Evolutionary conservation across 2,113 vertebrate species (phyloP).

Genomic region (Myrmecobius fasciatus): DNA sequence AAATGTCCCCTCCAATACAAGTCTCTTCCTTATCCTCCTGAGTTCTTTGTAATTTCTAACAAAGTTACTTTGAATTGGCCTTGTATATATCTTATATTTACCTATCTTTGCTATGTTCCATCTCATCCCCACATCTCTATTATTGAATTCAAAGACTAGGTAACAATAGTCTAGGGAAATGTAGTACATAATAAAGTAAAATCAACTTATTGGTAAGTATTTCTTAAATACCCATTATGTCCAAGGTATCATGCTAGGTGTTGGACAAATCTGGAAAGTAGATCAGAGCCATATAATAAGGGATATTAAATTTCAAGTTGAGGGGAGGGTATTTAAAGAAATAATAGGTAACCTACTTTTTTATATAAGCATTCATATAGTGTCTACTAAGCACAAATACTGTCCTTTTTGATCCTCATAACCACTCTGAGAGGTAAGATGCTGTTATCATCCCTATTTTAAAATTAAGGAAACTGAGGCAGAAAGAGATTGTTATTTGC

Average conservation of each 20-base stretch:
- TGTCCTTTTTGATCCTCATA: too few relatives aligned
- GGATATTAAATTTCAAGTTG: neutral
- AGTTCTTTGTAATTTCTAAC: neutral
- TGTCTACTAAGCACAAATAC: too few relatives aligned
- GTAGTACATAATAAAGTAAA: neutral
- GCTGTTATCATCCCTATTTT: too few relatives aligned
- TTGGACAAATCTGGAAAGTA: neutral
- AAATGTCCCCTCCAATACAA: neutral
- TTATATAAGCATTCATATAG: too few relatives aligned
- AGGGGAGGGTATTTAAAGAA: too few relatives aligned
- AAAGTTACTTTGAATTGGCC: neutral
- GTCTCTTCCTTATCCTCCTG: neutral
- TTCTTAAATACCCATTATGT: neutral
- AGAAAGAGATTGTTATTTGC: neutral
- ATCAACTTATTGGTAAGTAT: neutral
- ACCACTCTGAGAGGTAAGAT: too few relatives aligned
- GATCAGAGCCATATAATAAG: neutral
- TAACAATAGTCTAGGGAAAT: neutral
- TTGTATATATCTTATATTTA: neutral
- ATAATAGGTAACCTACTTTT: too few relatives aligned
- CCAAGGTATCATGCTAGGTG: neutral
- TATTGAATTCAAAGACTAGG: neutral
- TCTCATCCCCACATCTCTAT: neutral
- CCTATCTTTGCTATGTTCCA: neutral
- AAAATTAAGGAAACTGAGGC: too few relatives aligned